Evolutionary conservation across 2,888 invertebrate genomes (phyloP).

Genomic region (Alloscopus bannaensis): DNA sequence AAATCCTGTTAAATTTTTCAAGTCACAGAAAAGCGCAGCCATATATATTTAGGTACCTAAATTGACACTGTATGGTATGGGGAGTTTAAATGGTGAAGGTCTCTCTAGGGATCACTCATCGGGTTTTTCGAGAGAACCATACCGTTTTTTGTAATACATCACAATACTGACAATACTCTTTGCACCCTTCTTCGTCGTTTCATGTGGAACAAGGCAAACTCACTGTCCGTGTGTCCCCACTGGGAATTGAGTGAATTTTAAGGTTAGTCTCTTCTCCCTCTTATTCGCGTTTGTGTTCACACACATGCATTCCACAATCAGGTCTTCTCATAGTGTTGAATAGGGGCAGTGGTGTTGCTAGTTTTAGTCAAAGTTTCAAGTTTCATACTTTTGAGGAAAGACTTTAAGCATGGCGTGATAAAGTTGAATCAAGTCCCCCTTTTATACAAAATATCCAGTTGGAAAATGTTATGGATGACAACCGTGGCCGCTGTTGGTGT

Average conservation of each 20-base stretch:
- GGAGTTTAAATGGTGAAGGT: constrained; percentile 4
- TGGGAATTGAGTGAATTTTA: constrained; percentile 42
- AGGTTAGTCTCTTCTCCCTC: constrained; percentile 41
- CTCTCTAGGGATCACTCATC: constrained; percentile 13
- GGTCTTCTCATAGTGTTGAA: too few relatives aligned
- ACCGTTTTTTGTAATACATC: neutral
- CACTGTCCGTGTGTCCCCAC: too few relatives aligned
- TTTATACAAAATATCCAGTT: too few relatives aligned
- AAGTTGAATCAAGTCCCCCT: too few relatives aligned
- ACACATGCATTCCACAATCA: constrained; percentile 21
- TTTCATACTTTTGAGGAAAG: too few relatives aligned
- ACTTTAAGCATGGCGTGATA: too few relatives aligned
- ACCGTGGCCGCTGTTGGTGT: too few relatives aligned
- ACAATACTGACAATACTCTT: neutral
- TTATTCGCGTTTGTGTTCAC: constrained; percentile 53
- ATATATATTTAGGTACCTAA: neutral
- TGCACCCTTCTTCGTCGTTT: neutral
- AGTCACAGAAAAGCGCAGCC: too few relatives aligned
- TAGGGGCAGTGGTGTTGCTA: too few relatives aligned
- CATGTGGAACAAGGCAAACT: constrained; percentile 3
- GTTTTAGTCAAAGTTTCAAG: too few relatives aligned
- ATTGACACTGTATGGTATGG: neutral
- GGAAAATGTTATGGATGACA: too few relatives aligned
- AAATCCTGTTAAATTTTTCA: constrained; percentile 11
- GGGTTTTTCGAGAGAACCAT: too few relatives aligned